These are phyloP conservation scores for Eilema caniola DNA, from an alignment of 2,888 invertebrate species.

Conservation along the genomic window DNA sequence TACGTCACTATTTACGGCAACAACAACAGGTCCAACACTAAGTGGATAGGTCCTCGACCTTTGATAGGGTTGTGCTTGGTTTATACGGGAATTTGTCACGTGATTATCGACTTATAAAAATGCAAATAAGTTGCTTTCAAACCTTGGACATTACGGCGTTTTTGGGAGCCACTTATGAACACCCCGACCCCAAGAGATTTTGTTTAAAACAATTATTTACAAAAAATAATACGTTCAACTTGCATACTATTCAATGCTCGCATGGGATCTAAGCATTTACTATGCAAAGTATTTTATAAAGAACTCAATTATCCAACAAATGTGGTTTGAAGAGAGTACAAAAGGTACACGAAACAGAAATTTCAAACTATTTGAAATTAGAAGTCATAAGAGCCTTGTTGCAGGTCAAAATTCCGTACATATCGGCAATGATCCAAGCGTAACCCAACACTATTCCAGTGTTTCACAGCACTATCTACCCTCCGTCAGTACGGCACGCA, in stretches of 20 bases:
- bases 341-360: no score
- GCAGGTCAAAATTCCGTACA: not conserved
- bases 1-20: constrained; percentile 43
- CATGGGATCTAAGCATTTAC: not conserved
- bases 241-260: no score
- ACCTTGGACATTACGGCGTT: no score
- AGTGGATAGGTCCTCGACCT: constrained; percentile 44
- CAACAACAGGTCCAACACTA: constrained; percentile 50
- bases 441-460: constrained; percentile 40
- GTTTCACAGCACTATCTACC: constrained; percentile 36
- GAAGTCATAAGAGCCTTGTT: not conserved
- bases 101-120: not conserved
- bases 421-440: constrained; percentile 27
- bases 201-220: no score
- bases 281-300: not conserved
- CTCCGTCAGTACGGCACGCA: constrained; percentile 60
- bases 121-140: not conserved
- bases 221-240: no score
- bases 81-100: constrained; percentile 10
- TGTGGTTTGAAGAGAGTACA: no score
- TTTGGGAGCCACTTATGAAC: no score
- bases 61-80: constrained; percentile 31
- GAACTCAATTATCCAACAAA: no score
- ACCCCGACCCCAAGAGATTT: no score
- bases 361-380: not conserved